Percentiles rank a stretch among this genome's conserved stretches.
These are phyloP conservation scores for Xylophagus ater DNA, from an alignment of 2,888 invertebrate genomes.

Conservation along the genomic window DNA sequence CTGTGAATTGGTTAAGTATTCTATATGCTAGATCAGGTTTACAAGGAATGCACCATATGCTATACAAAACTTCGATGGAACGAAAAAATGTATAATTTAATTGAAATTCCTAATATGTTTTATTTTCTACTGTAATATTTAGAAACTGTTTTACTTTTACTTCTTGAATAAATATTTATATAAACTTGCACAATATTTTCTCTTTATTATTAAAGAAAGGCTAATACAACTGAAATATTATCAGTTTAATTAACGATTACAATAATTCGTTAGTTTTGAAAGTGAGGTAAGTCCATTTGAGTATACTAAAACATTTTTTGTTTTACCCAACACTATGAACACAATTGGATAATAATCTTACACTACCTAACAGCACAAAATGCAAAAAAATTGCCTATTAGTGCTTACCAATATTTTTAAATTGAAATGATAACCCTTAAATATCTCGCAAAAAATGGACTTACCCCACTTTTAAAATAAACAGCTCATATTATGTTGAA, in stretches of 20 bases:
- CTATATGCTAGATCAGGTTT: too few relatives aligned
- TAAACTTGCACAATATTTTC: constrained; percentile 1
- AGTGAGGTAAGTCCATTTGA: too few relatives aligned
- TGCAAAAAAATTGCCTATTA: constrained; percentile 1
- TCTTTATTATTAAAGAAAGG: too few relatives aligned
- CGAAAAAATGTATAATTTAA: constrained; percentile 5
- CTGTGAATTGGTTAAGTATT: too few relatives aligned
- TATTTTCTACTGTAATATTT: constrained; percentile 7
- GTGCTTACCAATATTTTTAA: constrained; percentile 6
- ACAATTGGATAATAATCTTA: constrained; percentile 6
- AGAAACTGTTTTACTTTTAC: constrained; percentile 2
- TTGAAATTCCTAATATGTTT: too few relatives aligned
- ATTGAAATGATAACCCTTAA: constrained; percentile 2
- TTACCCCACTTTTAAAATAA: too few relatives aligned
- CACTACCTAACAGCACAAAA: constrained; percentile 3
- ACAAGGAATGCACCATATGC: constrained; percentile 8
- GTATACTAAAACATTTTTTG: constrained; percentile 1
- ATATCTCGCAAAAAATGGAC: constrained; percentile 5
- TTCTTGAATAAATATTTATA: constrained; percentile 6
- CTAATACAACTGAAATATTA: constrained; percentile 4
- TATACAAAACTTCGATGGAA: constrained; percentile 8
- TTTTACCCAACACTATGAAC: constrained; percentile 3
- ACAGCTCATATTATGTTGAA: too few relatives aligned
- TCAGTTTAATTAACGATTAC: constrained; percentile 2
- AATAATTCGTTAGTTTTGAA: too few relatives aligned